Evolutionary conservation across 2,797 vertebrate species (phyloP), one percentile per base, ranked within the genome.

Genomic region (Scarus forsteni): DNA sequence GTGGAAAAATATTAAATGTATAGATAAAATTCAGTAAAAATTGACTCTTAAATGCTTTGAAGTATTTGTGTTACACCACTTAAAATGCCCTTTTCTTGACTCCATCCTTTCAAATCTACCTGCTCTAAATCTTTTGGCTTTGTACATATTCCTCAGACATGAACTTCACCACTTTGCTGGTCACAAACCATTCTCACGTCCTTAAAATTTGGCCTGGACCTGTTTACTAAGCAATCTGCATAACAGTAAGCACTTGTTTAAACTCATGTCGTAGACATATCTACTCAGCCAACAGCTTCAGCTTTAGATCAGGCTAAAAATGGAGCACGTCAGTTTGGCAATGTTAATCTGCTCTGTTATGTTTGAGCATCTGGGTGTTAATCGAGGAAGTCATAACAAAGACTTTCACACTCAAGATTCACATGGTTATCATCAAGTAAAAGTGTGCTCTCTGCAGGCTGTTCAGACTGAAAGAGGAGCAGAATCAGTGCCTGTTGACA

Each of bases 221-320:
- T 63, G 70, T 86, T 81, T 85, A 83, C 65, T 59, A 49, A 49
- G 53, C 62, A 54, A 74, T 48, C 42, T 76, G 16, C 18, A 0
- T 50, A 54, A 85, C 68, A 69, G 66, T 53, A 80, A 89, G 84
- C 82, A 79, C 52, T 73, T 82, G 85, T 82, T 72, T 27, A 75
- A 80, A 35, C 36, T 79, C 45, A 4, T 53, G 71, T 70, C 86
- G 79, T 39, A 18, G 68, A 54, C 60, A 53, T 69, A 45, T 51
- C 39, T 52, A 10, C 64, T 46, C 66, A 6, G 7, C 66, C 43
- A 51, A 13, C 64, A 65, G 69, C 55, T 64, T 36, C 63, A 38
- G 65, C 70, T 56, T 67, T 7, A 5, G 43, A 11, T 61, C 18
- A 57, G 49, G n/a, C 65, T 65, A 51, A 73, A 73, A 80, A 55